Evolutionary conservation across 2,888 invertebrate genomes (phyloP).

Genomic region (Leptothorax acervorum): DNA sequence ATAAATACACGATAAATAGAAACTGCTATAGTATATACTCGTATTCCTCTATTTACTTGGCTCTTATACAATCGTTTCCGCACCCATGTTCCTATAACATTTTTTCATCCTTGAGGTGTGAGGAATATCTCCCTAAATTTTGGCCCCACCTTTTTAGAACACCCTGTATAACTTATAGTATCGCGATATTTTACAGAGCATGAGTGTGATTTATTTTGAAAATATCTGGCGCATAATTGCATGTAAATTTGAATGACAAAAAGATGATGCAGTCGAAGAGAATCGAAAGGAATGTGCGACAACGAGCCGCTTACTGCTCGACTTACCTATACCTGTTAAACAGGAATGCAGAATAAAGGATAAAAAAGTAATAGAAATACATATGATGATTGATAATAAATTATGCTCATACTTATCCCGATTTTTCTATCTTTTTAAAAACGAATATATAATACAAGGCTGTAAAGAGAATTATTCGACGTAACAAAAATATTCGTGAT

Average conservation of each 20-base stretch:
- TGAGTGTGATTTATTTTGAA: neutral
- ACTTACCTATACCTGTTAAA: conserved; percentile 78
- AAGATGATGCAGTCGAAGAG: neutral
- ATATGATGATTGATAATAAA: neutral
- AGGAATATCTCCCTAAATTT: too few relatives aligned
- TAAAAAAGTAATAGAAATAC: neutral
- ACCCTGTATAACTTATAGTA: neutral
- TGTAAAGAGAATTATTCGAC: too few relatives aligned
- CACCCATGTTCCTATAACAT: too few relatives aligned
- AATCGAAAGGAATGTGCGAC: conserved; percentile 40
- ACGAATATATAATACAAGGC: too few relatives aligned
- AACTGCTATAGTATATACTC: neutral
- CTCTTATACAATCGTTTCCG: neutral
- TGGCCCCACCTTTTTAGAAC: too few relatives aligned
- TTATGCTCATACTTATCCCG: too few relatives aligned
- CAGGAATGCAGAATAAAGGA: conserved; percentile 77
- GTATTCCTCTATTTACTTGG: neutral
- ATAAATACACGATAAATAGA: neutral
- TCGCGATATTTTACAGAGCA: neutral
- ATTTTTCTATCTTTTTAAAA: too few relatives aligned
- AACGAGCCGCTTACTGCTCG: conserved; percentile 76
- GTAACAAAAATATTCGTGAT: neutral
- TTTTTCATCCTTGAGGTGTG: too few relatives aligned
- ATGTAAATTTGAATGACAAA: too few relatives aligned
- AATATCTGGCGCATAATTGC: neutral